Percentiles rank a stretch among this genome's conserved stretches.
phyloP scores from a whole-genome alignment of 2,888 invertebrate genomes.

The Drosophila fulvimacula region DNA sequence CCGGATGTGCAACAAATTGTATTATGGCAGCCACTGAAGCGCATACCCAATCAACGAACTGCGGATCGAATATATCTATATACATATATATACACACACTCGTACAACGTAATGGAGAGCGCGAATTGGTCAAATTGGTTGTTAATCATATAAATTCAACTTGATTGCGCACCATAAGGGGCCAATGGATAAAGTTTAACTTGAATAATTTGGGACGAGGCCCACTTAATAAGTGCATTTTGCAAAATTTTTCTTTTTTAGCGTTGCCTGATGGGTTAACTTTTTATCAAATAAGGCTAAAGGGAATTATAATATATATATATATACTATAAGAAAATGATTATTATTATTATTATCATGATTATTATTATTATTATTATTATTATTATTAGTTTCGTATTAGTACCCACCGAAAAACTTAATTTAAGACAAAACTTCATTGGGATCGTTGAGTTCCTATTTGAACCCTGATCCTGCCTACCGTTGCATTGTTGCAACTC shows the following conservation, averaged over 20 bases:
- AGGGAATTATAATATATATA: background rate
- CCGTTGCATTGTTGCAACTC: background rate
- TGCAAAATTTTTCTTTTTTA: background rate
- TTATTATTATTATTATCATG: too few species aligned
- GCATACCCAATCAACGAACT: slow-evolving; percentile 29
- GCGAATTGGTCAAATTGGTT: background rate
- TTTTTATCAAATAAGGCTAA: fast-evolving
- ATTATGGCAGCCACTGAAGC: slow-evolving; percentile 29
- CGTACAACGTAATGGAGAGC: slow-evolving; percentile 13
- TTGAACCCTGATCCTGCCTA: background rate
- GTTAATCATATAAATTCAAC: slow-evolving; percentile 26
- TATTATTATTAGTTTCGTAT: too few species aligned
- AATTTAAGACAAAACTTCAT: too few species aligned
- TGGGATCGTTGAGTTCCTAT: background rate
- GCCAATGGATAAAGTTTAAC: slow-evolving; percentile 2
- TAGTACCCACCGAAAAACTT: too few species aligned
- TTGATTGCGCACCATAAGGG: slow-evolving; percentile 13
- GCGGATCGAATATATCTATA: slow-evolving; percentile 3
- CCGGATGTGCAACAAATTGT: slow-evolving; percentile 47
- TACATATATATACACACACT: background rate
- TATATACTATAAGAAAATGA: too few species aligned
- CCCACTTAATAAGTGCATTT: slow-evolving; percentile 9
- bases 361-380: too few species aligned
- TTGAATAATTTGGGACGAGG: slow-evolving; percentile 14
- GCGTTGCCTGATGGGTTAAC: slow-evolving; percentile 1